Evolutionary conservation across 1,140 invertebrate genomes (phyloP), one percentile per base, ranked within the genome.

Genomic region (Lycorma delicatula): DNA sequence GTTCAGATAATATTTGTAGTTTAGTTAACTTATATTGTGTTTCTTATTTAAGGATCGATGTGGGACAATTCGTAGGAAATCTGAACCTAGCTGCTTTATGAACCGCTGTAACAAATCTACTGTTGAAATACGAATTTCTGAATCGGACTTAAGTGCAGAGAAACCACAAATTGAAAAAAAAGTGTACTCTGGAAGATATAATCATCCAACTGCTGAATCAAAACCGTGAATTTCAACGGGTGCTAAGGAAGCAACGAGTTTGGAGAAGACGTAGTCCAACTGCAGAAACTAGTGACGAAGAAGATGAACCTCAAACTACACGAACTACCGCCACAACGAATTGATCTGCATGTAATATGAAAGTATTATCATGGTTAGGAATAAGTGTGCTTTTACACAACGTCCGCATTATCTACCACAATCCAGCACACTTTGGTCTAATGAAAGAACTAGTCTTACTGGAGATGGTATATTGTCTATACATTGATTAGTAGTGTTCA

Each of bases 161-260:
- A 72, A 61, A 34, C 58, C 50, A 49, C 64, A 68, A 16, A 54
- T 46, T 4, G 58, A 65, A 54, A 66, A 64, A 29, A 48, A 67
- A 66, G 57, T 76, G 81, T 71, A 85, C 81, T 1, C 72, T 89
- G 28, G 86, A 88, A 64, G 80, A 87, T 66, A 90, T 93, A 27
- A 87, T 92, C 20, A 82, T 86, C 13, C 86, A 91, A 67, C 75
- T 92, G 18, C 73, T 92, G 1, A 85, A 89, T 79, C 84, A 91
- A 65, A 91, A 87, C 66, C 79, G 86, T 63, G 87, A 91, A 62
- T 89, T 91, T 58, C 86, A 91, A 60, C 82, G 84, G 56, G 77
- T 89, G 20, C 71, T 89, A 12, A 86, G 83, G 52, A 84, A 82
- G 66, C 85, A 83, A 66, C 72, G 77, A 73, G 70, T 82, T 71